Conservation (phyloP, 2,113 vertebrate species). For the Formicarius rufipectus region DNA sequence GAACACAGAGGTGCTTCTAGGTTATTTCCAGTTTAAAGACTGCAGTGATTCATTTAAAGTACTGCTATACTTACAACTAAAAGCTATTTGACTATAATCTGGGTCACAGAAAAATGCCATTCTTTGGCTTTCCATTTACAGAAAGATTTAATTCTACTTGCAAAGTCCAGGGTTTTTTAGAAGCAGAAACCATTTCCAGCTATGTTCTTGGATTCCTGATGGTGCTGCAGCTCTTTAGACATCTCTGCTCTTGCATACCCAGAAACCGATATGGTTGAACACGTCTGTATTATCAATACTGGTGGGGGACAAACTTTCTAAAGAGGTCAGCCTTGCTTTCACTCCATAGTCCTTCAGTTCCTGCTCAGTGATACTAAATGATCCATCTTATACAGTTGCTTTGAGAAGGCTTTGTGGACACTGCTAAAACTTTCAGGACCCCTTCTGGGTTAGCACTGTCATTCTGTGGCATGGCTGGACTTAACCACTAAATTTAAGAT, state of each 20-base stretch:
- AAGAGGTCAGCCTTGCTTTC: not conserved
- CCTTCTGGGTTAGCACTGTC: not conserved
- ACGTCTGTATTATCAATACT: not conserved
- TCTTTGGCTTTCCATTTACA: slow-evolving; percentile 15
- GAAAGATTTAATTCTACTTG: slow-evolving; percentile 9
- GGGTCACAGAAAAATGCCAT: not conserved
- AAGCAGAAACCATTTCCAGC: not conserved
- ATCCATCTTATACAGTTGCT: not conserved
- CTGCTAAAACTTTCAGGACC: not conserved
- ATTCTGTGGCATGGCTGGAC: not conserved
- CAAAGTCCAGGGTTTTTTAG: not conserved
- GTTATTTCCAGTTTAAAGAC: not conserved
- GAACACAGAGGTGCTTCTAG: not conserved
- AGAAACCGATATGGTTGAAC: not conserved
- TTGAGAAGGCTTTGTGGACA: not conserved
- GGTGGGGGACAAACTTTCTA: not conserved
- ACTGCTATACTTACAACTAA: not conserved
- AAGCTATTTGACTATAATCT: not conserved
- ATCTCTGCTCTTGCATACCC: not conserved
- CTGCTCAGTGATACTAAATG: not conserved
- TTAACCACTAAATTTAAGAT: not conserved
- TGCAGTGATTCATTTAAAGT: not conserved
- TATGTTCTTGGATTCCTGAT: not conserved
- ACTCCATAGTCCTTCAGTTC: not conserved
- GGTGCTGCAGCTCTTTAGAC: slow-evolving; percentile 5